These are phyloP conservation scores for Styela plicata DNA, from an alignment of 23 tunicate species.

Conservation along the genomic window DNA sequence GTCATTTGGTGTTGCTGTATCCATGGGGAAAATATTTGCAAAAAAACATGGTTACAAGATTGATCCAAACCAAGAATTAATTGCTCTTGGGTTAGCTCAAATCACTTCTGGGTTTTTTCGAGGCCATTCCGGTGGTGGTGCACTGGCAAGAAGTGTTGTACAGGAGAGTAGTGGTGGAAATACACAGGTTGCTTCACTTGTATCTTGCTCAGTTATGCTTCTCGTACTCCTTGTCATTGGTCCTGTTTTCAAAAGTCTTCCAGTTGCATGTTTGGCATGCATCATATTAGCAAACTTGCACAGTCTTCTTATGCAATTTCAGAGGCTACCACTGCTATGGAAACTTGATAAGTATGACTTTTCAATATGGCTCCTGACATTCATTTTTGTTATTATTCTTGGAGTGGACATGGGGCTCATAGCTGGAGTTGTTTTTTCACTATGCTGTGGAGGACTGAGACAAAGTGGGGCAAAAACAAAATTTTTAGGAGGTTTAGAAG, in stretches of 20 bases:
- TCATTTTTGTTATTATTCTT: slow-evolving; percentile 36
- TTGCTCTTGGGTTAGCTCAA: slow-evolving; percentile 79
- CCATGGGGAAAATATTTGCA: slow-evolving; percentile 84
- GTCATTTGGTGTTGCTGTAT: slow-evolving; percentile 74
- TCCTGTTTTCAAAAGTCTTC: slow-evolving; percentile 61
- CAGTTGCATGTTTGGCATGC: slow-evolving; percentile 73
- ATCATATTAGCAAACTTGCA: slow-evolving; percentile 93
- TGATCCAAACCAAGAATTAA: slow-evolving; percentile 81
- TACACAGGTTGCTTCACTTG: slow-evolving; percentile 78
- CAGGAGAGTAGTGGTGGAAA: slow-evolving; percentile 90
- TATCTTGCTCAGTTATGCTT: slow-evolving; percentile 75
- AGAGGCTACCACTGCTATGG: slow-evolving; percentile 68
- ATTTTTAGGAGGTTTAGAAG: slow-evolving; percentile 42
- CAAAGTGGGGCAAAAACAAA: slow-evolving; percentile 30
- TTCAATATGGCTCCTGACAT: slow-evolving; percentile 71
- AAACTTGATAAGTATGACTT: slow-evolving; percentile 77
- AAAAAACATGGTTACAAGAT: slow-evolving; percentile 72
- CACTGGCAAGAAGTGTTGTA: slow-evolving; percentile 81
- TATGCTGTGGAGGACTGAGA: slow-evolving; percentile 68
- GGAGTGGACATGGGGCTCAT: slow-evolving; percentile 74
- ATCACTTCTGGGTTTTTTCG: slow-evolving; percentile 66
- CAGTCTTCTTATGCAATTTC: slow-evolving; percentile 58
- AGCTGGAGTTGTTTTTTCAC: slow-evolving; percentile 56
- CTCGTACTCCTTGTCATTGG: slow-evolving; percentile 81
- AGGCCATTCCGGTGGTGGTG: slow-evolving; percentile 80